phyloP scores from a whole-genome alignment of 2,888 invertebrate genomes.

The Tenthredo livida region DNA sequence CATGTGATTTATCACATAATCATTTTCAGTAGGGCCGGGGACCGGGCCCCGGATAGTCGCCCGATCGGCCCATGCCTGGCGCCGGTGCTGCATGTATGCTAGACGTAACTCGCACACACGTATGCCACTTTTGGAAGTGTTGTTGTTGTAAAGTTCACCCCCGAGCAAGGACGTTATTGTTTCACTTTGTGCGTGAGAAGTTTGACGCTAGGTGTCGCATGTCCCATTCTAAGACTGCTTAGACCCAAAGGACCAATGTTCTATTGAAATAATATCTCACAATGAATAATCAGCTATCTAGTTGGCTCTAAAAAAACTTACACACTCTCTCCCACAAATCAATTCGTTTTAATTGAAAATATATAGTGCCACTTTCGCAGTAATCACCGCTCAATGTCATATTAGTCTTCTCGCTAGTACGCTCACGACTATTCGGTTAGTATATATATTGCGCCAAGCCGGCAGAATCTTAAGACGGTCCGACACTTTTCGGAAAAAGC shows the following conservation, averaged over 20 bases:
- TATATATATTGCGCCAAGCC: slow-evolving; percentile 5
- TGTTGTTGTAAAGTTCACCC: background rate
- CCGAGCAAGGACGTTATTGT: background rate
- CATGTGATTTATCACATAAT: too few relatives aligned
- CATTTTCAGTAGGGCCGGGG: too few relatives aligned
- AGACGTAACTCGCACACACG: too few relatives aligned
- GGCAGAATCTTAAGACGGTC: background rate
- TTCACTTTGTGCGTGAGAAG: background rate
- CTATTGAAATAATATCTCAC: background rate
- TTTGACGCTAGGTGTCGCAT: slow-evolving; percentile 6
- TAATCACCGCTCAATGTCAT: background rate
- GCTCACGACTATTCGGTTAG: background rate
- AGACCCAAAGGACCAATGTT: background rate
- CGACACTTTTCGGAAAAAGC: slow-evolving; percentile 18
- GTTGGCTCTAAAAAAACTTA: background rate
- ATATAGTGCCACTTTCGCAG: background rate
- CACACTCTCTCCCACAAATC: background rate
- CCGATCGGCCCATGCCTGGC: too few relatives aligned
- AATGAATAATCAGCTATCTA: background rate
- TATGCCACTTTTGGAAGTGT: too few relatives aligned
- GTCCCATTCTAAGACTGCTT: background rate
- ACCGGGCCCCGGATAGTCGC: too few relatives aligned
- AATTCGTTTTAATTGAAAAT: background rate
- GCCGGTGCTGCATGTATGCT: too few relatives aligned
- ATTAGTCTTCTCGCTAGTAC: slow-evolving; percentile 25